A percentile compares a stretch with the other conserved stretches of the same genome.
Conservation (phyloP, 2,797 vertebrate species). For the Apogon hyalosoma region DNA sequence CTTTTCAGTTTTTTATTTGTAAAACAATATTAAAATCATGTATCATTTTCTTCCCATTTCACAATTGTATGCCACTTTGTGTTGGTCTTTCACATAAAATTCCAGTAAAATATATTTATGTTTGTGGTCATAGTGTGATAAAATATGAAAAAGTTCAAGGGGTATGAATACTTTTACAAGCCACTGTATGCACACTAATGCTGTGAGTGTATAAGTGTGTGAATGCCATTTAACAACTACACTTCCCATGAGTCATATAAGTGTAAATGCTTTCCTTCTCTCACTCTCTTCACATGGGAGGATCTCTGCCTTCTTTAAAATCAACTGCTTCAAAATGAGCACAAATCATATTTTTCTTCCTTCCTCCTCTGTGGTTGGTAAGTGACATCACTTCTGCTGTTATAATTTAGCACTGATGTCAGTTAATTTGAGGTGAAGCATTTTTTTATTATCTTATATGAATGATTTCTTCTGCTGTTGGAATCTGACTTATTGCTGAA, state of each 20-base stretch:
- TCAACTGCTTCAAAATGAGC: constrained; percentile 9
- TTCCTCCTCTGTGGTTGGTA: constrained; percentile 22
- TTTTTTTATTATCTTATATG: background rate
- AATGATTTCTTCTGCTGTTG: no score
- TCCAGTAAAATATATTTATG: no score
- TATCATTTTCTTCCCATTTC: no score
- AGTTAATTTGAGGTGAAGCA: background rate
- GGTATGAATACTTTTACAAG: no score
- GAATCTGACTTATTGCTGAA: no score
- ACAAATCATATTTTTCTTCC: constrained; percentile 3
- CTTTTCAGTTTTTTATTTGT: no score
- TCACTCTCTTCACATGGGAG: constrained; percentile 14
- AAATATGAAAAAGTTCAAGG: no score
- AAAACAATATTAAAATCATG: no score
- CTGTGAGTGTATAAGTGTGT: background rate
- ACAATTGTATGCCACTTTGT: no score
- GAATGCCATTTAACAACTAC: constrained; percentile 2
- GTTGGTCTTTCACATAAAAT: no score
- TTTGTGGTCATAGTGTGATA: no score
- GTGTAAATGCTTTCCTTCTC: background rate
- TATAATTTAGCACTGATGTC: background rate
- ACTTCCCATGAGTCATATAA: constrained; percentile 18
- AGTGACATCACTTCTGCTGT: constrained; percentile 17
- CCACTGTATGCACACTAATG: no score
- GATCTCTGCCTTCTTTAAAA: constrained; percentile 41